phyloP scores from a whole-genome alignment of 2,888 invertebrate genomes.

The Eupithecia insigniata region DNA sequence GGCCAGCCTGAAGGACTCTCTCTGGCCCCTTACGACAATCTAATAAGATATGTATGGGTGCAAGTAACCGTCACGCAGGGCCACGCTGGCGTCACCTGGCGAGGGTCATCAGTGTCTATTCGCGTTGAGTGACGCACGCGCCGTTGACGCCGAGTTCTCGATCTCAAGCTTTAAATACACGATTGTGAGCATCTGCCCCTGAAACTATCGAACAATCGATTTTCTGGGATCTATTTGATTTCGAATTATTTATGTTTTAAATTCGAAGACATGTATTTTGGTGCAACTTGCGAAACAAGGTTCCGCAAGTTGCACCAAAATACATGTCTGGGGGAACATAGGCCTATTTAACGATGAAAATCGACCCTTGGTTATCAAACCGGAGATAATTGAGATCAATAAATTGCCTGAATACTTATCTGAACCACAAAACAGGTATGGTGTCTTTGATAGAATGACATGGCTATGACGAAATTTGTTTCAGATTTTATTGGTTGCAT shows the following conservation, averaged over 20 bases:
- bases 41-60: neutral
- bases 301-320: no score
- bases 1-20: neutral
- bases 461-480: no score
- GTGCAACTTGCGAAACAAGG: neutral
- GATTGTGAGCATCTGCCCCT: slow-evolving; percentile 40
- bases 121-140: slow-evolving; percentile 80
- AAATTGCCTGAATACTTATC: neutral
- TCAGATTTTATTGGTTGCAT: no score
- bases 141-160: slow-evolving; percentile 65
- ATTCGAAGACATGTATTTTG: slow-evolving; percentile 3
- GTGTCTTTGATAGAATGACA: neutral
- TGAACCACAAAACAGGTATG: no score
- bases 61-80: slow-evolving; percentile 57
- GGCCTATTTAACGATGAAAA: neutral
- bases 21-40: neutral
- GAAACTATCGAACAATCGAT: slow-evolving; percentile 33
- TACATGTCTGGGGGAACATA: no score
- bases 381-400: neutral
- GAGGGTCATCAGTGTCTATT: slow-evolving; percentile 80
- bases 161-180: slow-evolving; percentile 65
- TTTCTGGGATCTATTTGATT: slow-evolving; percentile 26
- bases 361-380: neutral
- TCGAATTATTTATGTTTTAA: slow-evolving; percentile 14
- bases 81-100: slow-evolving; percentile 65